Evolutionary conservation across 2,797 vertebrate genomes (phyloP), one percentile per base, ranked within the genome.

Genomic region (Sebastes baramenuke): DNA sequence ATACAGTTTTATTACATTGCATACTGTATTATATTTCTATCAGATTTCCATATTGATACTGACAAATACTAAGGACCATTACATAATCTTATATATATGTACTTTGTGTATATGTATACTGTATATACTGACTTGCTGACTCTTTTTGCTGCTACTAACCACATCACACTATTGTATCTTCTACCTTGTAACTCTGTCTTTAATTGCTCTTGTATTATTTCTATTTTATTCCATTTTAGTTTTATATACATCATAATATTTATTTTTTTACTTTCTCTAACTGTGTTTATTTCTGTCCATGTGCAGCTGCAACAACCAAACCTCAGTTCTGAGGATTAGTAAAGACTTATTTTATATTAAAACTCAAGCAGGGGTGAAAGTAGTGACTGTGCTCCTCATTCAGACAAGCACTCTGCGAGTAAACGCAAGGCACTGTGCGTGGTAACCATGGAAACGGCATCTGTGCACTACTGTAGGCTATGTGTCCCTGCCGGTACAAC

Each of bases 301-400:
- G 34, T 36, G 34, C 4, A 36, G 46, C 46, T 49, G 46, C 16
- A 42, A 42, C 12, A 42, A 42, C 38, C 13, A 42, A 42, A 42
- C 38, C 0, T 14, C 0, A 42, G 12, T 14, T 4, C 4, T n/a
- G 34, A 36, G 34, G 11, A 36, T 36, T 36, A 13, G 34, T 36
- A 36, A 36, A 36, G 34, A 36, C 11, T 36, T 36, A 36, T 36
- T 36, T 36, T 36, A 36, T 36, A 36, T 36, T 36, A 12, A 36
- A 36, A 0, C 34, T 36, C 34, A 36, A 36, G 11, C 34, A 36
- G 34, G 34, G 34, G 34, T 36, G 34, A 36, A 36, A 36, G 34
- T 36, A 36, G 34, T 36, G 11, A 36, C 34, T 36, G 34, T 36
- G 34, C 4, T 36, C 34, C 34, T 36, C 34, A 36, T 36, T 36